Evolutionary conservation across 2,888 invertebrate species (phyloP).

Genomic region (Furcula furcula): DNA sequence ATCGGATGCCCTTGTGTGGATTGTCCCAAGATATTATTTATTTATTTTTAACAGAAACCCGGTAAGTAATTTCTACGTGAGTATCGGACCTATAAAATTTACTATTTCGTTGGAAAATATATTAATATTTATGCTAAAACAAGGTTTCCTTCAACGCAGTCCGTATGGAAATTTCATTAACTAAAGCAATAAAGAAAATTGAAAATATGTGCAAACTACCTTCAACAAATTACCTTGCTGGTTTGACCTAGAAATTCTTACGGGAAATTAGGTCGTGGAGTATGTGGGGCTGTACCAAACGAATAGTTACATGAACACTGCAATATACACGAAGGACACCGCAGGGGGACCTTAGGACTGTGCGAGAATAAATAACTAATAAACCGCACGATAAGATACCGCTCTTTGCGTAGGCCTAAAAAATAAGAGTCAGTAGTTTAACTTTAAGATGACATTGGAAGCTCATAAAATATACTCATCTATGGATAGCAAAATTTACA

Average conservation of each 20-base stretch:
- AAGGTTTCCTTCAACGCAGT: too few species aligned
- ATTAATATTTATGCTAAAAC: too few species aligned
- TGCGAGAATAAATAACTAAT: constrained; percentile 73
- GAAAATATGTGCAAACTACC: constrained; percentile 3
- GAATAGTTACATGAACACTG: constrained; percentile 37
- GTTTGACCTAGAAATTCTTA: constrained; percentile 14
- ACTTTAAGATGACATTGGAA: too few species aligned
- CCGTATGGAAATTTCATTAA: too few species aligned
- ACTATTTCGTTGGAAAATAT: too few species aligned
- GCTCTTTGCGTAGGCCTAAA: constrained; percentile 36
- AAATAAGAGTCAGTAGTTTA: constrained; percentile 2
- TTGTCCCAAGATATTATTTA: too few species aligned
- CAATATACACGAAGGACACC: constrained; percentile 62
- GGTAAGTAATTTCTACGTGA: too few species aligned
- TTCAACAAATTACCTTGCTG: background rate
- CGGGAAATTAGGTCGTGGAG: constrained; percentile 15
- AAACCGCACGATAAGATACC: constrained; percentile 63
- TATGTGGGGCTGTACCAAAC: background rate
- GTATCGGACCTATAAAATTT: too few species aligned
- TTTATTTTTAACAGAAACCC: too few species aligned
- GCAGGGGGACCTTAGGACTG: constrained; percentile 37
- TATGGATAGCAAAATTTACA: too few species aligned
- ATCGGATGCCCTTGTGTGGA: too few species aligned
- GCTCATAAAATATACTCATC: too few species aligned
- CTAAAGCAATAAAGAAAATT: constrained; percentile 14